Percentiles rank a stretch among this genome's conserved stretches.
Conservation (phyloP, 2,797 vertebrate species). For the Phalanger gymnotis region DNA sequence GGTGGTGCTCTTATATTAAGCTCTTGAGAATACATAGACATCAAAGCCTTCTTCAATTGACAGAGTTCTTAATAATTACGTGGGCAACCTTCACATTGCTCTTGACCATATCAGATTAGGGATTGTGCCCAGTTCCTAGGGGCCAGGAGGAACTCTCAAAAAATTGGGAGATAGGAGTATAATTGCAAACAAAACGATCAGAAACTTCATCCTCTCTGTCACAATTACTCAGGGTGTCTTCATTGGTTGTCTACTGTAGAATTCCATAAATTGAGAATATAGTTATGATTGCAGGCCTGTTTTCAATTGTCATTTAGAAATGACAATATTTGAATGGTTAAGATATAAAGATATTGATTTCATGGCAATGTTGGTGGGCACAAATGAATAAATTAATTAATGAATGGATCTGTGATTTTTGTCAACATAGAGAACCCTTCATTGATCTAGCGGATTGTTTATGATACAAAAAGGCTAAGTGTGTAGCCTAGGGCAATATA, state of each 20-base stretch:
- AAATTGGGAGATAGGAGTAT: not conserved
- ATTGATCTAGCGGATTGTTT: not conserved
- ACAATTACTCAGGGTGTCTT: not conserved
- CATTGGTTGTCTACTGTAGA: not conserved
- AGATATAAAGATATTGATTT: not conserved
- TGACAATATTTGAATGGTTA: not conserved
- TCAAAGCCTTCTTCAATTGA: slow-evolving; percentile 52
- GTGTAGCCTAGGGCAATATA: not conserved
- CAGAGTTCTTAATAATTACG: not conserved
- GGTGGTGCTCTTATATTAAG: slow-evolving; percentile 44
- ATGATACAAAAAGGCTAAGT: not conserved
- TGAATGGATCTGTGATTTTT: slow-evolving; percentile 22
- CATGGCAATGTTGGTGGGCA: not conserved
- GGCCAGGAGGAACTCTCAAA: not conserved
- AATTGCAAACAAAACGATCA: not conserved
- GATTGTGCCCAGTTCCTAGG: not conserved
- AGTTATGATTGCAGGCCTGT: not conserved
- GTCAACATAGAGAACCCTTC: not conserved
- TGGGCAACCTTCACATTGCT: not conserved
- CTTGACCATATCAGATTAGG: not conserved
- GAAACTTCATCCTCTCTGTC: not conserved
- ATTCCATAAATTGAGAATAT: not conserved
- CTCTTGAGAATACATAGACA: slow-evolving; percentile 65
- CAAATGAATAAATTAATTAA: slow-evolving; percentile 26
- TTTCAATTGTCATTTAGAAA: not conserved